These are phyloP conservation scores for Lordiphosa andalusiaca DNA, from an alignment of 2,888 invertebrate genomes.

Conservation along the genomic window DNA sequence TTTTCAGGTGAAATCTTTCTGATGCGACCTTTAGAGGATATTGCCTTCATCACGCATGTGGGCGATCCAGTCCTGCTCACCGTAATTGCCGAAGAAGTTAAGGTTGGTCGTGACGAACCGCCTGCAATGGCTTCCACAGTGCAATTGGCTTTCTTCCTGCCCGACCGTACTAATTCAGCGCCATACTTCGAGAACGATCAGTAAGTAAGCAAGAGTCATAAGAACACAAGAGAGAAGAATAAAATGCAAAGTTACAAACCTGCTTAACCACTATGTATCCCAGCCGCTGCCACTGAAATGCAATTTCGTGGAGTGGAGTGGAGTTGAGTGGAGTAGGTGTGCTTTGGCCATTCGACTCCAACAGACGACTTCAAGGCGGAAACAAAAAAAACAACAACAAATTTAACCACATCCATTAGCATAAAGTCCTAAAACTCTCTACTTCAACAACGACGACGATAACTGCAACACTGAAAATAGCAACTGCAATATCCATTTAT, in stretches of 20 bases:
- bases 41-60: slow-evolving; percentile 89
- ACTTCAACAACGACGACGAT: slow-evolving; percentile 36
- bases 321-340: slow-evolving; percentile 37
- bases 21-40: slow-evolving; percentile 87
- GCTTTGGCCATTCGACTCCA: slow-evolving; percentile 34
- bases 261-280: slow-evolving; percentile 38
- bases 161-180: slow-evolving; percentile 88
- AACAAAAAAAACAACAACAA: slow-evolving; percentile 38
- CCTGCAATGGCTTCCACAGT: slow-evolving; percentile 91
- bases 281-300: slow-evolving; percentile 12
- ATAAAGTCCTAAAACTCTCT: slow-evolving; percentile 43
- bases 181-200: slow-evolving; percentile 90
- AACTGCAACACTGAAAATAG: slow-evolving; percentile 37
- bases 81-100: slow-evolving; percentile 92
- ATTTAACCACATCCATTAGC: slow-evolving; percentile 53
- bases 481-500: slow-evolving; percentile 47
- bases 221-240: slow-evolving; percentile 16
- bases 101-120: slow-evolving; percentile 86
- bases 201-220: slow-evolving; percentile 81
- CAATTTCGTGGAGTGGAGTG: slow-evolving; percentile 28
- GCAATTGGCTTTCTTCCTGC: slow-evolving; percentile 90
- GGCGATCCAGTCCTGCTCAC: slow-evolving; percentile 91
- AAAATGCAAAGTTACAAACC: slow-evolving; percentile 31
- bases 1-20: slow-evolving; percentile 85
- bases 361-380: slow-evolving; percentile 12